phyloP scores from a whole-genome alignment of 2,888 invertebrate genomes.

The Gymnoscelis rufifasciata region DNA sequence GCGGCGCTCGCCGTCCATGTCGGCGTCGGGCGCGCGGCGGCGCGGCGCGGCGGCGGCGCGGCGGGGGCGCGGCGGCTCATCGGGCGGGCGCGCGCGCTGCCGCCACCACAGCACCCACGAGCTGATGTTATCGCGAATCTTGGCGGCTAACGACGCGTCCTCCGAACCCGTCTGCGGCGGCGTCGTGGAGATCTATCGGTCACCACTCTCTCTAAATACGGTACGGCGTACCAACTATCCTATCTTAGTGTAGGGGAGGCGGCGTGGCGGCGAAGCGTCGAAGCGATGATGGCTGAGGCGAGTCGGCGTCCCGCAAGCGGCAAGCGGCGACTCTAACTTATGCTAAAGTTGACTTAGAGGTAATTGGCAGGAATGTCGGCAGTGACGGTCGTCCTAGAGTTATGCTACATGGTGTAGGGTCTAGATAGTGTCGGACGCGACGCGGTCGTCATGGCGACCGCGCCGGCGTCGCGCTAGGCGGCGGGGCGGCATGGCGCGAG shows the following conservation, averaged over 20 bases:
- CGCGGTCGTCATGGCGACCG: conserved; percentile 46
- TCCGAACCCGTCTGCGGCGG: conserved; percentile 32
- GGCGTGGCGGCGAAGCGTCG: conserved; percentile 56
- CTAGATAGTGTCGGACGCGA: conserved; percentile 35
- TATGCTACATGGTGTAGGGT: conserved; percentile 51
- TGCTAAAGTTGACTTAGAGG: conserved; percentile 45
- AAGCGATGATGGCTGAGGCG: conserved; percentile 38
- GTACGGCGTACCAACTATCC: conserved; percentile 38
- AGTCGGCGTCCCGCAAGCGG: conserved; percentile 37
- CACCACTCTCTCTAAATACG: conserved; percentile 28
- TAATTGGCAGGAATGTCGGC: conserved; percentile 54
- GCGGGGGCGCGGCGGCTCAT: too few species aligned
- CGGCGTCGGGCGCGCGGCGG: too few species aligned
- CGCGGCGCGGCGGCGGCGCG: too few species aligned
- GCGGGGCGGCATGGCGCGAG: conserved; percentile 49
- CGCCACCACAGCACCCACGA: conserved; percentile 77
- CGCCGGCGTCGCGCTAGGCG: conserved; percentile 40
- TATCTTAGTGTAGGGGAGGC: conserved; percentile 48
- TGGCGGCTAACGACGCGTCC: conserved; percentile 48
- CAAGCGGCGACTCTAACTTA: conserved; percentile 55
- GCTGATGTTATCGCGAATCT: conserved; percentile 73
- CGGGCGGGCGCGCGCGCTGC: conserved; percentile 73
- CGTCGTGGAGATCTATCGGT: conserved; percentile 34
- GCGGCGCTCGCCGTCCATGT: too few species aligned
- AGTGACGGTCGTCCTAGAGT: conserved; percentile 41